Conservation (phyloP, 2,797 vertebrate species). For the Gephyroberyx darwinii region DNA sequence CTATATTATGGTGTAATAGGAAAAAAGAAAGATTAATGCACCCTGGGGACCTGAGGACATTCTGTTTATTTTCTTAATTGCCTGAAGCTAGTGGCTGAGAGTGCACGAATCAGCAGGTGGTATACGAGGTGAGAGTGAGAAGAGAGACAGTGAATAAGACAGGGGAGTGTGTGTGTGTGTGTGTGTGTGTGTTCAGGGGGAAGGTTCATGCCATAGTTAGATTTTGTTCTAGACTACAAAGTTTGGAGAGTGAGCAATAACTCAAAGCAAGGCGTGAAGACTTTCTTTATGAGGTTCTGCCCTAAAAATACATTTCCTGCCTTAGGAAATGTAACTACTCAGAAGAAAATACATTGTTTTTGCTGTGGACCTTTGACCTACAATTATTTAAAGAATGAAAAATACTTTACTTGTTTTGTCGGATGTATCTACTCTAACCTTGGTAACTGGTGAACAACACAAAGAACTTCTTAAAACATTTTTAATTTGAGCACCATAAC, state of each 20-base stretch:
- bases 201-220: conserved; percentile 16
- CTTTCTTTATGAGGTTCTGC: conserved; percentile 20
- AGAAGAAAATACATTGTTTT: neutral
- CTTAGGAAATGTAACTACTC: neutral
- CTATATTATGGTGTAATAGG: conserved; percentile 66
- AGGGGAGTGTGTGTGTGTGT: conserved; percentile 29
- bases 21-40: conserved; percentile 75
- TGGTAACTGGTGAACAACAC: no score
- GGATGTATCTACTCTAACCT: neutral
- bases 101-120: conserved; percentile 59
- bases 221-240: conserved; percentile 27
- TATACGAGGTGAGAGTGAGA: conserved; percentile 49
- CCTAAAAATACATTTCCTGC: conserved; percentile 13
- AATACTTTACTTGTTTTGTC: neutral
- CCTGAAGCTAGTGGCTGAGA: conserved; percentile 58
- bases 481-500: conserved; percentile 14
- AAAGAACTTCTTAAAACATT: neutral
- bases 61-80: conserved; percentile 78
- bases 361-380: neutral
- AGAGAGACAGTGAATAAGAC: conserved; percentile 43
- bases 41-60: conserved; percentile 64
- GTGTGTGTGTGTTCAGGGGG: conserved; percentile 22
- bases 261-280: conserved; percentile 4
- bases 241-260: conserved; percentile 30
- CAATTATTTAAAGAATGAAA: no score